phyloP scores from a whole-genome alignment of 2,888 invertebrate species.

The Incurvaria masculella region DNA sequence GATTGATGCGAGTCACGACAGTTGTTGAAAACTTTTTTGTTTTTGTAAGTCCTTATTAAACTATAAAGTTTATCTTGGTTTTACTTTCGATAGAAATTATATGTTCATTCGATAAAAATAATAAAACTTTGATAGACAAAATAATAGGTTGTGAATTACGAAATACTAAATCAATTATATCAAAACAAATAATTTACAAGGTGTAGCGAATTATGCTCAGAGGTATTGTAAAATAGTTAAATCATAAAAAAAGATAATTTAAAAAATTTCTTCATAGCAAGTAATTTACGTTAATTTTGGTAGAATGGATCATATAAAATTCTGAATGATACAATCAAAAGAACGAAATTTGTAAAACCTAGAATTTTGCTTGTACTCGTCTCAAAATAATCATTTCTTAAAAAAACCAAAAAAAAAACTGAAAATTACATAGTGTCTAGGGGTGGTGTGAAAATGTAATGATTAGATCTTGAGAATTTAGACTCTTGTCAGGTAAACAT shows the following conservation, averaged over 20 bases:
- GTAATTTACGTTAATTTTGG: constrained; percentile 5
- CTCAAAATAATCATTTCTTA: not conserved
- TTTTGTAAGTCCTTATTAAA: too few species aligned
- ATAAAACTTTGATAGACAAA: constrained; percentile 39
- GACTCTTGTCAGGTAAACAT: too few species aligned
- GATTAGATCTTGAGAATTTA: not conserved
- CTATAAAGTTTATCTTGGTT: too few species aligned
- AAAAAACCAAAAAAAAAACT: not conserved
- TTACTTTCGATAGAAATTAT: too few species aligned
- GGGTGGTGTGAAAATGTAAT: not conserved
- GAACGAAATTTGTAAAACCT: not conserved
- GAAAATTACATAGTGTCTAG: not conserved
- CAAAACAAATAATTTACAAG: constrained; percentile 31
- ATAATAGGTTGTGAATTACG: constrained; percentile 56
- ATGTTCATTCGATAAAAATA: too few species aligned
- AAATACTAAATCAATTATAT: constrained; percentile 54
- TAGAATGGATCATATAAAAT: constrained; percentile 1
- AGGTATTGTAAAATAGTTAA: constrained; percentile 22
- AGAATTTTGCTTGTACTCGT: not conserved
- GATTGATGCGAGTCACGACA: too few species aligned
- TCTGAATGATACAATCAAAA: constrained; percentile 11
- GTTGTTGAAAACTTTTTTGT: too few species aligned
- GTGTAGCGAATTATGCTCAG: constrained; percentile 25
- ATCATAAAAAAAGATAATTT: constrained; percentile 15
- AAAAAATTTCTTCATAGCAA: constrained; percentile 11